Evolutionary conservation across 2,797 vertebrate genomes (phyloP).

Genomic region (Rhodeus uyekii): DNA sequence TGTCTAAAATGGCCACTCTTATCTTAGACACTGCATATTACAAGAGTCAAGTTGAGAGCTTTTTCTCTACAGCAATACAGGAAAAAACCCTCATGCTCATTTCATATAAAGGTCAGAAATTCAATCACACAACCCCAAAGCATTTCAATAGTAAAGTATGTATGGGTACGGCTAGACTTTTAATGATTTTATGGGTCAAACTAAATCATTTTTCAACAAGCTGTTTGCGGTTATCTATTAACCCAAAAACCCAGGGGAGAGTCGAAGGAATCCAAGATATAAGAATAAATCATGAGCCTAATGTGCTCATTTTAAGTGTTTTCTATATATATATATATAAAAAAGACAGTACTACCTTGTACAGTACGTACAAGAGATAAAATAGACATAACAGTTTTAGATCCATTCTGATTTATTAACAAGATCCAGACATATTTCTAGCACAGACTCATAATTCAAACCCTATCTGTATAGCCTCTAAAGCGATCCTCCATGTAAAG

Average conservation of each 20-base stretch:
- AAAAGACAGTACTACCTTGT: slow-evolving; percentile 3
- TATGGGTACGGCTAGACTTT: slow-evolving; percentile 76
- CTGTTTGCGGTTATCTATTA: slow-evolving; percentile 74
- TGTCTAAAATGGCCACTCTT: slow-evolving; percentile 64
- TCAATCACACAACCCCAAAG: slow-evolving; percentile 79
- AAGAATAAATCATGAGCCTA: slow-evolving; percentile 42
- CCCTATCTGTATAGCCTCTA: slow-evolving; percentile 15
- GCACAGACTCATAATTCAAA: slow-evolving; percentile 26
- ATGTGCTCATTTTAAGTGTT: slow-evolving; percentile 19
- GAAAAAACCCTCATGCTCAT: slow-evolving; percentile 76
- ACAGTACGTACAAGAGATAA: slow-evolving; percentile 7
- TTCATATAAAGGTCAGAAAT: slow-evolving; percentile 85
- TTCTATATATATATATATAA: neutral
- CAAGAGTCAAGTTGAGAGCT: slow-evolving; percentile 79
- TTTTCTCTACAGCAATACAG: slow-evolving; percentile 78
- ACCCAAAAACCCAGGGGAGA: slow-evolving; percentile 62
- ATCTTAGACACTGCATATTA: slow-evolving; percentile 68
- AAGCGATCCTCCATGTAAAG: slow-evolving; percentile 18
- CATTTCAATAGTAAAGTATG: slow-evolving; percentile 81
- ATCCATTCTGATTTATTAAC: slow-evolving; percentile 39
- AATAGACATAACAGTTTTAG: slow-evolving; percentile 19
- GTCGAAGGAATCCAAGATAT: slow-evolving; percentile 53
- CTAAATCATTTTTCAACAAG: slow-evolving; percentile 46
- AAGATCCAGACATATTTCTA: neutral
- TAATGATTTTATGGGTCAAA: slow-evolving; percentile 63